Evolutionary conservation across 37 sponge, comb jelly and placozoan genomes (phyloP), one percentile per base, ranked within the genome.

Genomic region (Chondrosia reniformis): DNA sequence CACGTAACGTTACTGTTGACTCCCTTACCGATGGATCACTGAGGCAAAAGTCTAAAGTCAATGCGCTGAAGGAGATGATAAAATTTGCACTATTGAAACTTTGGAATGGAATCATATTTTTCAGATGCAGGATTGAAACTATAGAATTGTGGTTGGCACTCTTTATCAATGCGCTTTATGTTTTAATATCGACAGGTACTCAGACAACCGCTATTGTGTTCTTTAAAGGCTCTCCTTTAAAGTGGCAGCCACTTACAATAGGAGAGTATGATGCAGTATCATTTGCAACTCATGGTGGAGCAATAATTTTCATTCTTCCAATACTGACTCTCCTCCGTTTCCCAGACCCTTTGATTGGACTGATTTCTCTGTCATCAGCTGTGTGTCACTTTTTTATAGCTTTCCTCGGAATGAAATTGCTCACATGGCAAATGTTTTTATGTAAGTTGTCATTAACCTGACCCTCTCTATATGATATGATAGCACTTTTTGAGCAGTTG

Each of bases 401-500:
- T 3, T 73, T 75, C 36, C 42, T 49, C 25, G 6, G 45, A 33
- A 21, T 33, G 4, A 33, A 7, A 40, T 44, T 69, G 13, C n/a
- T 34, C 4, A 69, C 72, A 7, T 89, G 76, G 67, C 41, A 84
- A 46, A 77, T 89, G 64, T 89, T 81, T 42, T 38, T 81, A 30
- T 45, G 89, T 89, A 78, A 78, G 85, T 49, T 3, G 5, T 37
- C n/a, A n/a, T n/a, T n/a, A n/a, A n/a, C n/a, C n/a, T n/a, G n/a
- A n/a, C n/a, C n/a, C n/a, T n/a, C n/a, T n/a, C n/a, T n/a, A n/a
- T n/a, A n/a, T n/a, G n/a, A n/a, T n/a, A n/a, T n/a, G n/a, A n/a
- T n/a, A n/a, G n/a, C n/a, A n/a, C n/a, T n/a, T n/a, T n/a, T n/a
- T n/a, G n/a, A n/a, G n/a, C n/a, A n/a, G n/a, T n/a, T n/a, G n/a